These are phyloP conservation scores for Petaurus breviceps DNA, from an alignment of 2,113 vertebrate genomes.

Conservation along the genomic window DNA sequence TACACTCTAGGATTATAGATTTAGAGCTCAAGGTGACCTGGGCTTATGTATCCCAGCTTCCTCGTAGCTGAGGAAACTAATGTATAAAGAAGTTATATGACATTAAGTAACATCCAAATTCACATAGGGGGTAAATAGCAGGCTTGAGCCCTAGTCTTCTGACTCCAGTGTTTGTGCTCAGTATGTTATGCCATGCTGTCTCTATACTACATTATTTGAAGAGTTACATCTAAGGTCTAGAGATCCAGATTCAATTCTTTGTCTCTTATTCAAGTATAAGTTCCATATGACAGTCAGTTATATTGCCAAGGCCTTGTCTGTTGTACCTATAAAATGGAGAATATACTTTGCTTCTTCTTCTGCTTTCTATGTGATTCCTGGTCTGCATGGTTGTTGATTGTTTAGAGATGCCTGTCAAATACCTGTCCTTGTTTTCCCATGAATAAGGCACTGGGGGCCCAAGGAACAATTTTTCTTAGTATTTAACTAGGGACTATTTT, in stretches of 20 bases:
- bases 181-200: background rate
- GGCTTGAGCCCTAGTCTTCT: background rate
- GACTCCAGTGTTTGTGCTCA: background rate
- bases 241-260: background rate
- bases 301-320: background rate
- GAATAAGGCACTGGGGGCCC: background rate
- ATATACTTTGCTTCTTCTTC: background rate
- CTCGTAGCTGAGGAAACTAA: background rate
- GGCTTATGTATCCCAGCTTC: background rate
- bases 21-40: background rate
- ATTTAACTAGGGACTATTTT: conserved; percentile 2
- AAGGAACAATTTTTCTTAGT: background rate
- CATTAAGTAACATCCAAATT: background rate
- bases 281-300: background rate
- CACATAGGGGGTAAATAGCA: background rate
- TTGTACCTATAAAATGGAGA: background rate
- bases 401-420: background rate
- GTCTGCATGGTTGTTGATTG: background rate
- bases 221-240: background rate
- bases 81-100: background rate
- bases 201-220: background rate
- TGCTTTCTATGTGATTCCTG: background rate
- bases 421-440: background rate
- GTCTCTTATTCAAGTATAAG: background rate
- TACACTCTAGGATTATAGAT: background rate